A percentile compares a stretch with the other conserved stretches of the same genome.
Evolutionary conservation across 1,140 invertebrate genomes (phyloP).

Genomic region (Hyposmocoma kahamanoa): DNA sequence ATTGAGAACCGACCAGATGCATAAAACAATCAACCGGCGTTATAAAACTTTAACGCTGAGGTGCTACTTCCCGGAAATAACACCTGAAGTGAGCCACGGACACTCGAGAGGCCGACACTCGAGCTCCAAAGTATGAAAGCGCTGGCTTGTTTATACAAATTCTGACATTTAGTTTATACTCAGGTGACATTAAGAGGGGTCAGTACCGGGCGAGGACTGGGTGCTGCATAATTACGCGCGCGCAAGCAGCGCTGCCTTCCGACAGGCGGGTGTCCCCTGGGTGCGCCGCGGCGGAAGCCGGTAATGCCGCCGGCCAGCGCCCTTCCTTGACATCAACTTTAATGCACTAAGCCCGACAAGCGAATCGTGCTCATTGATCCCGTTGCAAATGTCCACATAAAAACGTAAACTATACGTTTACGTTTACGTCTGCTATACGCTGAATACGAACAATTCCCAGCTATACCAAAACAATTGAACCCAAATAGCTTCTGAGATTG

Average conservation of each 20-base stretch:
- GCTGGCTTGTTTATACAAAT: constrained; percentile 21
- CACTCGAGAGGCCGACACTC: constrained; percentile 7
- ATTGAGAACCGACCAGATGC: neutral
- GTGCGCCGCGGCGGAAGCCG: neutral
- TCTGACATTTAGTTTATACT: constrained; percentile 23
- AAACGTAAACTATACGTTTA: too few species aligned
- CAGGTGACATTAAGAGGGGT: constrained; percentile 6
- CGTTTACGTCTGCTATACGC: too few species aligned
- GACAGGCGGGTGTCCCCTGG: neutral
- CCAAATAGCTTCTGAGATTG: constrained; percentile 10
- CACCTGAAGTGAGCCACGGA: constrained; percentile 10
- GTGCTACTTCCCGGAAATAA: constrained; percentile 34
- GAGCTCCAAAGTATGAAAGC: constrained; percentile 20
- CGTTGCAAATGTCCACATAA: too few species aligned
- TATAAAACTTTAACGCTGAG: constrained; percentile 20
- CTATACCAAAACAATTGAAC: too few species aligned
- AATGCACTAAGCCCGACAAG: too few species aligned
- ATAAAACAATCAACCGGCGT: constrained; percentile 11
- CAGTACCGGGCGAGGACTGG: neutral
- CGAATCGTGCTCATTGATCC: too few species aligned
- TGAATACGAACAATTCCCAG: too few species aligned
- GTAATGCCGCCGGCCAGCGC: too few species aligned
- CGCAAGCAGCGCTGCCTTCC: neutral
- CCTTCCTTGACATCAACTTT: constrained; percentile 11
- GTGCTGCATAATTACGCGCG: constrained; percentile 1